Evolutionary conservation across 2,797 vertebrate genomes (phyloP).

Genomic region (Lutjanus argentimaculatus): DNA sequence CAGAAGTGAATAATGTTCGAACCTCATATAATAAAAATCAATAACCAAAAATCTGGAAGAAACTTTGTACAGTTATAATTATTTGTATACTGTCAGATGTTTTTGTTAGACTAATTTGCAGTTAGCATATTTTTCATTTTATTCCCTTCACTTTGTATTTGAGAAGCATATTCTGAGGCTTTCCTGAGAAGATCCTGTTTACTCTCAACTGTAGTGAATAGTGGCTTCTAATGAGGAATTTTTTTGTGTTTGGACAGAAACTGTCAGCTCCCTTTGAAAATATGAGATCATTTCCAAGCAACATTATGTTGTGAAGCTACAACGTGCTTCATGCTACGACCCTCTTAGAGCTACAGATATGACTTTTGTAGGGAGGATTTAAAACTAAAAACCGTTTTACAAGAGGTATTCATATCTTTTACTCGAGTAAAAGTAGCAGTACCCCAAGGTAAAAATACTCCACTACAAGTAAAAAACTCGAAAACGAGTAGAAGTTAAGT

Average conservation of each 20-base stretch:
- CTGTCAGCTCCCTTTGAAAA: not conserved
- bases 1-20: not conserved
- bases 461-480: not conserved
- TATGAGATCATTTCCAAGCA: not conserved
- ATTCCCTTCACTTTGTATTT: not conserved
- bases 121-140: not conserved
- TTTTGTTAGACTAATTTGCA: not conserved
- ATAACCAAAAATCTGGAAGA: not conserved
- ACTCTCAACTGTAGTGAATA: not conserved
- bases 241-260: not conserved
- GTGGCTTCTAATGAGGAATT: not conserved
- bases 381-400: not conserved
- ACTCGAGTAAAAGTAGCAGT: too few species aligned
- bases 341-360: not conserved
- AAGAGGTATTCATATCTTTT: not conserved
- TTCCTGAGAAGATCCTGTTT: not conserved
- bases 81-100: not conserved
- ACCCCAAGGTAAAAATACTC: too few species aligned
- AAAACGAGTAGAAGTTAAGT: not conserved
- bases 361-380: not conserved
- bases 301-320: not conserved
- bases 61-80: too few species aligned
- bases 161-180: not conserved
- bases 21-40: not conserved
- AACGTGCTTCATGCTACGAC: not conserved